Percentiles rank a stretch among this genome's conserved stretches.
Conservation (phyloP, 2,888 invertebrate species). For the Volucella bombylans region DNA sequence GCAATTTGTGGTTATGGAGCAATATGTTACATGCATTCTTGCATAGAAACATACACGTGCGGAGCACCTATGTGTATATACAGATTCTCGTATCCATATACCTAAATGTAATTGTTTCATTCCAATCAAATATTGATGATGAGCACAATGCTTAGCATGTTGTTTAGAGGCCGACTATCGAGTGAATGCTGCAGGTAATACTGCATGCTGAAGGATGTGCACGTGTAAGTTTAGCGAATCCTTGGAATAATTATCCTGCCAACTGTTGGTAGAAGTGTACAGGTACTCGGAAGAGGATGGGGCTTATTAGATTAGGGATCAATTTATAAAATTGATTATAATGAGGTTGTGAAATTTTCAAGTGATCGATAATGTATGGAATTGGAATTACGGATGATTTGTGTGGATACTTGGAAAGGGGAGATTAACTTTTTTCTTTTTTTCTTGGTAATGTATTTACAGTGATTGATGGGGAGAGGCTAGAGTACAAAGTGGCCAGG, state of each 20-base stretch:
- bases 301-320: conserved; percentile 52
- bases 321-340: conserved; percentile 69
- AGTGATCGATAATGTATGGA: conserved; percentile 32
- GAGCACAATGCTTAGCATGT: not conserved
- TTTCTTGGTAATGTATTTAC: no score
- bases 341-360: conserved; percentile 44
- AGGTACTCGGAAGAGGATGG: not conserved
- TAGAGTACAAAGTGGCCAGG: no score
- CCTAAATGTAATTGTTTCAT: conserved; percentile 65
- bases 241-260: conserved; percentile 59
- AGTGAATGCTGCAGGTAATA: not conserved
- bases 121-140: conserved; percentile 69
- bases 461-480: no score
- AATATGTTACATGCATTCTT: conserved; percentile 10
- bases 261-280: conserved; percentile 4
- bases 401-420: not conserved
- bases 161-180: not conserved
- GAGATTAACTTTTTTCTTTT: no score
- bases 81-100: no score
- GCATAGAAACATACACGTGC: not conserved
- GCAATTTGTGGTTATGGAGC: conserved; percentile 61
- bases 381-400: not conserved
- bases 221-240: conserved; percentile 28
- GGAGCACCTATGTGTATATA: no score
- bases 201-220: not conserved